Evolutionary conservation across 1,140 invertebrate species (phyloP).

Genomic region (Zaprionus nigranus): DNA sequence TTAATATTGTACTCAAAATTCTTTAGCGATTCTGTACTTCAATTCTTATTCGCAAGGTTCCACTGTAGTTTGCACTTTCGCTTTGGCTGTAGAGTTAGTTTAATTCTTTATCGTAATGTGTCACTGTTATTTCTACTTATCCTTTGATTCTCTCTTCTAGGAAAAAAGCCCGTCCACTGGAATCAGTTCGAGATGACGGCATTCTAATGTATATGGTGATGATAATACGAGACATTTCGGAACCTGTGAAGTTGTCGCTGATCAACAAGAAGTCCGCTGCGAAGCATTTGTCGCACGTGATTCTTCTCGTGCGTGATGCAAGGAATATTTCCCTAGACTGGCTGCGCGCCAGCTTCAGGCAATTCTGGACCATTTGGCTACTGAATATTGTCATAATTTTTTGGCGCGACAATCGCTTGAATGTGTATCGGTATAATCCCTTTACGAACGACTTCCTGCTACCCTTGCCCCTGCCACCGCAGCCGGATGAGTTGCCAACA

Average conservation of each 20-base stretch:
- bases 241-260: slow-evolving; percentile 64
- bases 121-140: neutral
- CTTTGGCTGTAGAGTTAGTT: no score
- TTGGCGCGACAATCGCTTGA: slow-evolving; percentile 46
- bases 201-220: slow-evolving; percentile 77
- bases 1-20: no score
- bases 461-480: slow-evolving; percentile 17
- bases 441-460: slow-evolving; percentile 67
- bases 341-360: slow-evolving; percentile 70
- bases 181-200: slow-evolving; percentile 73
- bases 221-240: slow-evolving; percentile 67
- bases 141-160: slow-evolving; percentile 23
- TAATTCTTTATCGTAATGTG: neutral
- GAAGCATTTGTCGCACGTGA: slow-evolving; percentile 72
- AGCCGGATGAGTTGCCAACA: slow-evolving; percentile 29
- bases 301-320: slow-evolving; percentile 63
- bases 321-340: slow-evolving; percentile 50
- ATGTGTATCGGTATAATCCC: slow-evolving; percentile 75
- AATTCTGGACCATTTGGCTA: slow-evolving; percentile 77
- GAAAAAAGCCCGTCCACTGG: slow-evolving; percentile 49
- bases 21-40: neutral
- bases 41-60: no score
- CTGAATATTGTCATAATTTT: slow-evolving; percentile 75
- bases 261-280: slow-evolving; percentile 71
- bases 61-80: no score